A percentile compares a stretch with the other conserved stretches of the same genome.
Evolutionary conservation across 2,113 vertebrate species (phyloP).

Genomic region (Axis porcinus): DNA sequence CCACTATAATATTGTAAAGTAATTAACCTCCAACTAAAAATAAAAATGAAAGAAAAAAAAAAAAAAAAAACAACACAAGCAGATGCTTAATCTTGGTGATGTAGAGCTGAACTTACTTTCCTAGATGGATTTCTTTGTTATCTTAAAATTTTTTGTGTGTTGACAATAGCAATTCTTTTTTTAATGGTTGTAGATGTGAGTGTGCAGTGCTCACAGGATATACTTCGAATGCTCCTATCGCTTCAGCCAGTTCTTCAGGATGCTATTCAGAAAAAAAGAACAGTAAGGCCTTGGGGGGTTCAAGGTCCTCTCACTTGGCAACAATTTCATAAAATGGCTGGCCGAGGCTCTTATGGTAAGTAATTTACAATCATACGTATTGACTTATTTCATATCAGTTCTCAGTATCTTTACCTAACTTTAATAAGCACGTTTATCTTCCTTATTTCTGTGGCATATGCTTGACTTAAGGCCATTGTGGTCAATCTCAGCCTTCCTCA

Average conservation of each 20-base stretch:
- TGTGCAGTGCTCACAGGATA: constrained; percentile 97
- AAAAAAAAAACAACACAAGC: not conserved
- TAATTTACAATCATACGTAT: not conserved
- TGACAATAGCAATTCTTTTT: constrained; percentile 21
- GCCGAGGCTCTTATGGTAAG: constrained; percentile 97
- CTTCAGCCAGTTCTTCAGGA: constrained; percentile 98
- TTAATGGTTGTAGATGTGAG: constrained; percentile 90
- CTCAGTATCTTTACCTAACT: not conserved
- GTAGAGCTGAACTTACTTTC: not conserved
- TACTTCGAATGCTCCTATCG: constrained; percentile 94
- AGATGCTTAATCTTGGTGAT: not conserved
- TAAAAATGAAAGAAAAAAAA: no score
- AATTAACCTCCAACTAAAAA: no score
- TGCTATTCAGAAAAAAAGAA: constrained; percentile 97
- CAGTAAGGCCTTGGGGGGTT: constrained; percentile 95
- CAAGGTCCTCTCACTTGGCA: constrained; percentile 99
- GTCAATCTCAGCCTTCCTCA: not conserved
- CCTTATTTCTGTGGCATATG: not conserved
- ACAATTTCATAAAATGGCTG: constrained; percentile 99
- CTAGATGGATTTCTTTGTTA: not conserved
- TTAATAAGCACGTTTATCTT: not conserved
- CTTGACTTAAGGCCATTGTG: not conserved
- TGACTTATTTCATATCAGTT: constrained; percentile 20
- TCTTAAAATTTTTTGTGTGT: not conserved
- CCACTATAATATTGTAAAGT: no score